Base-by-base conservation (phyloP, 2,797 vertebrate species). In the Aselliscus stoliczkanus region DNA sequence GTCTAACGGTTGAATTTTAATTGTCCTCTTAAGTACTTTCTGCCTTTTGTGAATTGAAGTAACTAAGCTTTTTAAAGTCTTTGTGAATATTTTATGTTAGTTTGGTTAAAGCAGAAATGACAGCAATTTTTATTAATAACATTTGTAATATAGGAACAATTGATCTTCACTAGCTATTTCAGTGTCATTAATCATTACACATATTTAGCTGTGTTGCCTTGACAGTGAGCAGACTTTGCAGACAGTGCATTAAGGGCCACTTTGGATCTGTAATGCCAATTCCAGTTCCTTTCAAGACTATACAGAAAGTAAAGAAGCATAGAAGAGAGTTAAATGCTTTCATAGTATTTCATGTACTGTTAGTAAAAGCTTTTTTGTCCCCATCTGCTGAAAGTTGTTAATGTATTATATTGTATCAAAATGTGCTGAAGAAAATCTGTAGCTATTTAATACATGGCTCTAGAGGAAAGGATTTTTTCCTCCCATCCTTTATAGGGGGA, bases 51-150 rank as follows among this genome's bases (percentile, higher is more conserved):
- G 77, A 84, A 50, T 75, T 50, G 73, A 92, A 87, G 89, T 37
- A 69, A 93, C 95, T 90, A 94, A 96, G 89, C 90, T 79, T 94
- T 93, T 94, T 80, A 50, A 93, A 85, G 81, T 76, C 89, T 84
- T 70, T 67, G 75, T 47, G 93, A 96, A 50, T 88, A 77, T 88
- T 87, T 94, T 87, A 72, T 86, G 91, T 95, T 93, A 81, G 72
- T 93, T 93, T 95, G 91, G 83, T 62, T 91, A 84, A 94, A 93
- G 95, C 75, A 95, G 83, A 86, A 96, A 65, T 93, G 95, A 97
- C 95, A 94, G 92, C 52, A 23, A 1, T 79, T 94, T 54, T 75
- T 82, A 52, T 75, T 95, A 94, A 42, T 94, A 84, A 92, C n/a
- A 7, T 91, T 88, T 90, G 52, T 64, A 44, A 44, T 56, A 18